Conservation (phyloP, 2,888 invertebrate species). For the Empis livida region DNA sequence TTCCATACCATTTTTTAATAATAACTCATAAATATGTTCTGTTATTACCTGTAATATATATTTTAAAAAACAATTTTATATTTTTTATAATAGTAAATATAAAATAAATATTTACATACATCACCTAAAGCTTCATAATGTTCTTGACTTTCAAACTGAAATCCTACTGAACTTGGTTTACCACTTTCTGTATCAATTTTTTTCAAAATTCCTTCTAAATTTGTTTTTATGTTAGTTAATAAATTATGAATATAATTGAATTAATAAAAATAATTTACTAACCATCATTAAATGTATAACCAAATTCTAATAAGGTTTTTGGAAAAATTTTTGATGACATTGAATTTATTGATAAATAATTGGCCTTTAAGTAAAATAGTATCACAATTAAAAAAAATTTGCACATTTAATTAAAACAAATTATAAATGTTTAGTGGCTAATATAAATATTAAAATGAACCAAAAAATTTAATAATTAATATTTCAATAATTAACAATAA, state of each 20-base stretch:
- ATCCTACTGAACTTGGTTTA: slow-evolving; percentile 40
- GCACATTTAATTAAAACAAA: too few relatives aligned
- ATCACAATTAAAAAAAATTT: too few relatives aligned
- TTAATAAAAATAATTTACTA: slow-evolving; percentile 12
- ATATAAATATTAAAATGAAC: too few relatives aligned
- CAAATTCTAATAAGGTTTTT: slow-evolving; percentile 32
- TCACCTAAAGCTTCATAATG: slow-evolving; percentile 60
- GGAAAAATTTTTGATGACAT: background rate
- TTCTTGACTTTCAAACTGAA: slow-evolving; percentile 55
- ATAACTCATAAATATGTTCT: slow-evolving; percentile 50
- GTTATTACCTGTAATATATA: slow-evolving; percentile 42
- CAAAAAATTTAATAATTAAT: too few relatives aligned
- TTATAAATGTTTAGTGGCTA: too few relatives aligned
- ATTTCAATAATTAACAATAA: too few relatives aligned
- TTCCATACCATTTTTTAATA: slow-evolving; percentile 44
- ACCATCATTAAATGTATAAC: slow-evolving; percentile 45
- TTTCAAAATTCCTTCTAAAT: slow-evolving; percentile 49
- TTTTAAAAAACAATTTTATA: background rate
- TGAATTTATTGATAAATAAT: too few relatives aligned
- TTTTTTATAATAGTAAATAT: too few relatives aligned
- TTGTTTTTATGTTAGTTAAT: background rate
- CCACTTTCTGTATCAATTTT: slow-evolving; percentile 42
- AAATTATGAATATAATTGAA: background rate
- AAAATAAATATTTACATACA: slow-evolving; percentile 36
- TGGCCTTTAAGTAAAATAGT: too few relatives aligned